Conservation (phyloP, 2,113 vertebrate species). For the Channa maculata region DNA sequence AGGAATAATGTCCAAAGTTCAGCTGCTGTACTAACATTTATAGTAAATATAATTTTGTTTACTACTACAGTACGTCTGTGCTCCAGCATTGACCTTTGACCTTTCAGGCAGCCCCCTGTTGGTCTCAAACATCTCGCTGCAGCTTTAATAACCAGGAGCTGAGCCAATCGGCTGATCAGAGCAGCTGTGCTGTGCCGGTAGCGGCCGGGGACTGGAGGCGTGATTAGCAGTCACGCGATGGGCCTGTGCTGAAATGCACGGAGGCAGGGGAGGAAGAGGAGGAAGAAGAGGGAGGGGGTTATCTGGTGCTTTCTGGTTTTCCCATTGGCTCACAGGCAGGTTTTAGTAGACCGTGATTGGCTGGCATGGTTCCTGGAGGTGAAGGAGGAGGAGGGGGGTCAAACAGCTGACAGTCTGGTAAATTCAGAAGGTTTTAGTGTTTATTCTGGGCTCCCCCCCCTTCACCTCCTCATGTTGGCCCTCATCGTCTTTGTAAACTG, state of each 20-base stretch:
- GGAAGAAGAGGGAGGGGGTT: background rate
- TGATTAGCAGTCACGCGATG: conserved; percentile 63
- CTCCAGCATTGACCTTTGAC: conserved; percentile 39
- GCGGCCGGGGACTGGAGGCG: background rate
- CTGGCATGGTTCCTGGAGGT: conserved; percentile 1
- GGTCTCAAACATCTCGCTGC: background rate
- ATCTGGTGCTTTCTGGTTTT: background rate
- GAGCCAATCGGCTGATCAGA: background rate
- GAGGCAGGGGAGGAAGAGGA: background rate
- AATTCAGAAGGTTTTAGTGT: background rate
- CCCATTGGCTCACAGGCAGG: conserved; percentile 28
- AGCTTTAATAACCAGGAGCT: conserved; percentile 38
- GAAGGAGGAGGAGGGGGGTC: background rate
- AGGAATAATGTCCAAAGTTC: background rate
- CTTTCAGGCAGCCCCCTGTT: fast-evolving
- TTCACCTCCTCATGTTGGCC: background rate
- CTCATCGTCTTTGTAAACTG: background rate
- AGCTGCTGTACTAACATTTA: conserved; percentile 22
- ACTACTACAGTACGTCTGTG: background rate
- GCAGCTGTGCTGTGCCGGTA: conserved; percentile 23
- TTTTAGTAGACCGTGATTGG: conserved; percentile 18
- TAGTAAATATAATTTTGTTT: background rate
- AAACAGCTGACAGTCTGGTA: background rate
- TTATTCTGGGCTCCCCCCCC: conserved; percentile 3
- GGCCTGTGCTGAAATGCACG: background rate